Base-by-base conservation (phyloP, 2,113 vertebrate genomes). In the Stegastes partitus region DNA sequence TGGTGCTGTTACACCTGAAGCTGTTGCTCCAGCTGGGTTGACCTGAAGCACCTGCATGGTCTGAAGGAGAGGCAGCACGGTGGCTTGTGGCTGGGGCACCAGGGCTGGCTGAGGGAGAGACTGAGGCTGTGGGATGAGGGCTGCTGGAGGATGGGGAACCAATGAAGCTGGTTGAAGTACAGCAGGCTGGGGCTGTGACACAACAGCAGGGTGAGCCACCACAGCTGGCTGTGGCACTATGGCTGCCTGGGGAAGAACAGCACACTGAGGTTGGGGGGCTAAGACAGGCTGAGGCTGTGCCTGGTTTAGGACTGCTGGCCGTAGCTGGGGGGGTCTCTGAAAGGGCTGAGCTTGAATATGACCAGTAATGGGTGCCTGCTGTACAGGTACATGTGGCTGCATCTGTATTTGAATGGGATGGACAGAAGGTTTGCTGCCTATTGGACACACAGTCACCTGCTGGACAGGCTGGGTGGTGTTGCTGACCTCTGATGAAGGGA, bases 41-140 rank as follows among this genome's bases (percentile, higher is more conserved):
- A 99, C 96, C 85, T 99, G 98, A 86, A 99, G 95, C 65, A 99
- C 96, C 73, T 99, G 98, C 97, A 99, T 96, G 51, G 97, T 94
- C 89, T 97, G 97, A 69, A 99, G 97, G 65, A 99, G 85, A 0
- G 98, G 96, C 71, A 98, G 94, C 64, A 98, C 93, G 22, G 90
- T 93, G 73, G 96, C 91, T 79, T 97, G 96, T 25, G 94, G 89
- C 85, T 96, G 92, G 57, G 93, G 89, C 42, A 92, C 87, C 54
- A 92, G 62, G 28, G 92, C 42, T 49, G 84, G 85, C 19, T 91
- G 91, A 53, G 85, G 42, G 37, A 86, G 79, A 3, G 81, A 74
- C 79, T 93, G 93, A 56, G 89, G 58, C 56, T 90, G 89, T 55
- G 92, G 82, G 8, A 93, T 80, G 31, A 90, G 70, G 57, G 89